Evolutionary conservation across 2,888 invertebrate genomes (phyloP).

Genomic region (Eilema caniola): DNA sequence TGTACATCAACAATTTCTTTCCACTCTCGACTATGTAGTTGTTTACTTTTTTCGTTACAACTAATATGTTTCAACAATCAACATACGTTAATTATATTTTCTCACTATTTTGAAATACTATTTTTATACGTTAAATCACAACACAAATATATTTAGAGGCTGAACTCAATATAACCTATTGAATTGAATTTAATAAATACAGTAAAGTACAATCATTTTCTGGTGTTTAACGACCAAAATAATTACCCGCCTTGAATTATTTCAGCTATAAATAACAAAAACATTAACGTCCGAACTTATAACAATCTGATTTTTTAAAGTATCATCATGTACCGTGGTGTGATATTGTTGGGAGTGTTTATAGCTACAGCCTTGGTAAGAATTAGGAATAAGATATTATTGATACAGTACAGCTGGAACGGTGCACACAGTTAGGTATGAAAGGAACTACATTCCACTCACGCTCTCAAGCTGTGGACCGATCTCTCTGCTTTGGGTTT

Average conservation of each 20-base stretch:
- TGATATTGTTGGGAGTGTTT: background rate
- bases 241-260: background rate
- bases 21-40: background rate
- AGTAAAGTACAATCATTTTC: conserved; percentile 5
- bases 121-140: background rate
- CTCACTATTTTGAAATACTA: background rate
- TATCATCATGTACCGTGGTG: background rate
- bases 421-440: too few species aligned
- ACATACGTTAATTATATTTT: background rate
- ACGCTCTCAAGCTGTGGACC: too few species aligned
- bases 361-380: background rate
- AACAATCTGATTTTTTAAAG: background rate
- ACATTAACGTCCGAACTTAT: background rate
- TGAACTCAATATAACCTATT: background rate
- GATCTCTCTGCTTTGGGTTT: too few species aligned
- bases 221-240: conserved; percentile 5
- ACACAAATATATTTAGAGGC: background rate
- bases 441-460: too few species aligned
- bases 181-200: background rate
- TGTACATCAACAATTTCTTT: too few species aligned
- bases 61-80: background rate
- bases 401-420: too few species aligned
- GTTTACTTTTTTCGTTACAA: background rate
- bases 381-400: background rate
- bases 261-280: background rate